Percentiles rank a stretch among this genome's conserved stretches.
Conservation (phyloP, 2,797 vertebrate species). For the Adelosebastes latens region DNA sequence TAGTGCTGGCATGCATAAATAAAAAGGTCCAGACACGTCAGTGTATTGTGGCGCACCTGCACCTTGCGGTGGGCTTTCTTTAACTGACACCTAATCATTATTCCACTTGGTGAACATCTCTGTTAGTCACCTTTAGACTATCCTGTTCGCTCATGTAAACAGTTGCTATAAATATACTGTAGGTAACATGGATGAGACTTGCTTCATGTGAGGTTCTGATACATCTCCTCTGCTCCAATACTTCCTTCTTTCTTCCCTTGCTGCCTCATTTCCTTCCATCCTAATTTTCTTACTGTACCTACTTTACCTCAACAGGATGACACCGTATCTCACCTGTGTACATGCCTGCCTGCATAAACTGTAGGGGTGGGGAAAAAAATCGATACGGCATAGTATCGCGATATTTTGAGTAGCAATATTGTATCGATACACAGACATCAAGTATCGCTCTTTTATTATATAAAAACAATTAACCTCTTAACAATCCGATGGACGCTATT, state of each 20-base stretch:
- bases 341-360: neutral
- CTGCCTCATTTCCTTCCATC: neutral
- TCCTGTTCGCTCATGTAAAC: slow-evolving; percentile 89
- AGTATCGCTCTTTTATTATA: too few relatives aligned
- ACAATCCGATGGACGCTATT: too few relatives aligned
- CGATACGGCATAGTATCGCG: too few relatives aligned
- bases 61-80: slow-evolving; percentile 93
- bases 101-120: slow-evolving; percentile 99
- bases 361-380: too few relatives aligned
- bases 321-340: neutral
- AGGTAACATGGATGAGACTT: slow-evolving; percentile 58
- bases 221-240: slow-evolving; percentile 5
- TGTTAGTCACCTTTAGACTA: slow-evolving; percentile 96
- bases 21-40: slow-evolving; percentile 96
- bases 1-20: slow-evolving; percentile 94
- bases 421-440: too few relatives aligned
- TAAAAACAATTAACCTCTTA: too few relatives aligned
- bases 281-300: neutral
- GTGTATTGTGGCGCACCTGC: slow-evolving; percentile 98
- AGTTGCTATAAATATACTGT: slow-evolving; percentile 90
- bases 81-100: slow-evolving; percentile 99
- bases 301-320: neutral
- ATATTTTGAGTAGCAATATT: too few relatives aligned
- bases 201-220: slow-evolving; percentile 16
- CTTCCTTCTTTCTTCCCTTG: neutral